Evolutionary conservation across 2,888 invertebrate genomes (phyloP), one percentile per base, ranked within the genome.

Genomic region (Heliconius erato): DNA sequence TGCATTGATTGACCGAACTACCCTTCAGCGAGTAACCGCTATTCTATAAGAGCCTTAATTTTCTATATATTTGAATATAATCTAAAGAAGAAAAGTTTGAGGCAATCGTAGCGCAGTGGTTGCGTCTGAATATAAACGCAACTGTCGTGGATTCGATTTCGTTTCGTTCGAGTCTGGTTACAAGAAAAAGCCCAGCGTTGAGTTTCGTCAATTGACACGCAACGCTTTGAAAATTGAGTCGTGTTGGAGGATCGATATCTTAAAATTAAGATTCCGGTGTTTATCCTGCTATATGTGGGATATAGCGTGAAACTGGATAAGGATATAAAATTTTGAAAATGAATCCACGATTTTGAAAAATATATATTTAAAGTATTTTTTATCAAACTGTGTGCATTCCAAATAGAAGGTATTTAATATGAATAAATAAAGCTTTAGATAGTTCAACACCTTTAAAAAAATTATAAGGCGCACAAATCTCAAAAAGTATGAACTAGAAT

Each of bases 1-100:
- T n/a, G 63, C n/a, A 63, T n/a, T 63, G 63, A 63, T 63, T 63
- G 63, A 63, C 63, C 63, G 63, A 63, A 63, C 63, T 63, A 63
- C 63, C 63, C 63, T 63, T 63, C 63, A 63, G 23, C 19, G 49
- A 54, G 59, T 63, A 63, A 63, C n/a, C n/a, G 63, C n/a, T 63
- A 63, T 63, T n/a, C 63, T n/a, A 63, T 63, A 63, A 63, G 63
- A 23, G 63, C 63, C 63, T 63, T 63, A 63, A 63, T 63, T 63
- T 63, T 63, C 63, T n/a, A 63, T 63, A 63, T 63, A 63, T 63
- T 59, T 59, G 59, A n/a, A 54, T 54, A 54, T 54, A 23, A 63
- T 63, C n/a, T 63, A n/a, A 63, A 23, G 63, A 63, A 63, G n/a
- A n/a, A 63, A 63, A n/a, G n/a, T 63, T 63, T 19, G 19, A 63